Conservation (phyloP, 2,797 vertebrate species). For the Parauchenoglanis ngamensis region DNA sequence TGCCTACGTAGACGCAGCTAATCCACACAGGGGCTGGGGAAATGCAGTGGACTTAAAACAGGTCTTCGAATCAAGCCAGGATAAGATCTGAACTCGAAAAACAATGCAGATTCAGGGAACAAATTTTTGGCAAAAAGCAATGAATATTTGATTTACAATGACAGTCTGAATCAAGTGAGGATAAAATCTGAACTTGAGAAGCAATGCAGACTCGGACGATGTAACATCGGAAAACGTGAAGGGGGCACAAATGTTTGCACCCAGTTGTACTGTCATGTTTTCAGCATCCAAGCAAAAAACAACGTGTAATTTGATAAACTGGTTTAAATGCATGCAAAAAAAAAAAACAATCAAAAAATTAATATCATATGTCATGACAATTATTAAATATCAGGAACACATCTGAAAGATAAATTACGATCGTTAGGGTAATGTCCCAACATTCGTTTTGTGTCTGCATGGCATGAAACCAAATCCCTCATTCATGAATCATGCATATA, state of each 20-base stretch:
- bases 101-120: background rate
- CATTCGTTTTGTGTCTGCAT: background rate
- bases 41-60: background rate
- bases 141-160: background rate
- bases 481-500: slow-evolving; percentile 9
- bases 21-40: background rate
- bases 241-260: background rate
- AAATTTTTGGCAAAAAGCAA: background rate
- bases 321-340: background rate
- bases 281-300: background rate
- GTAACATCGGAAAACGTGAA: background rate
- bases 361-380: background rate
- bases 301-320: background rate
- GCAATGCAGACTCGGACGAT: background rate
- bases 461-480: slow-evolving; percentile 15
- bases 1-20: background rate
- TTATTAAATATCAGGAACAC: background rate
- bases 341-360: background rate
- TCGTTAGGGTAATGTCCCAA: background rate
- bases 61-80: background rate
- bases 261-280: background rate
- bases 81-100: background rate
- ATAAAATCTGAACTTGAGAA: background rate
- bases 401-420: background rate
- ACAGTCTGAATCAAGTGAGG: background rate